Conservation (phyloP, 2,113 vertebrate species). For the Pleuronectes platessa region DNA sequence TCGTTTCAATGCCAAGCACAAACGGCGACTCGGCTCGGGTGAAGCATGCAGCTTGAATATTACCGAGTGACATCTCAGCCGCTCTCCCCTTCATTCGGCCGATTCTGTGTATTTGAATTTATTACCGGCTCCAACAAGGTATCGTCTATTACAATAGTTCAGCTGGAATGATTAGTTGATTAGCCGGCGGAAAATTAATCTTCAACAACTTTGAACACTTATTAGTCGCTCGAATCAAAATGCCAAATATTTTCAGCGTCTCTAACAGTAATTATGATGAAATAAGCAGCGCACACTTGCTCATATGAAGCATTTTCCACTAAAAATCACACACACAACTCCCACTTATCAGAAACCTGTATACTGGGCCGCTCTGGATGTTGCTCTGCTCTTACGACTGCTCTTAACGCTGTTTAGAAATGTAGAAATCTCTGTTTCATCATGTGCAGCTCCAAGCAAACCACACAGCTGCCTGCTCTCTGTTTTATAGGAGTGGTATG, state of each 20-base stretch:
- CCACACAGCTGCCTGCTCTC: background rate
- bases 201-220: background rate
- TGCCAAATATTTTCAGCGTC: slow-evolving; percentile 23
- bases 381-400: slow-evolving; percentile 6
- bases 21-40: slow-evolving; percentile 5
- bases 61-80: slow-evolving; percentile 39
- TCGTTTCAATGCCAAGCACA: slow-evolving; percentile 44
- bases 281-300: slow-evolving; percentile 8
- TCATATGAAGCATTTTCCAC: slow-evolving; percentile 1
- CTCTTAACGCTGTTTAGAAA: slow-evolving; percentile 8
- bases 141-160: background rate
- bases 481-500: background rate
- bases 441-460: background rate
- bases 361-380: background rate
- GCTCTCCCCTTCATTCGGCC: background rate
- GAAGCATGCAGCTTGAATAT: slow-evolving; percentile 16
- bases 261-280: slow-evolving; percentile 35
- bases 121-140: too few species aligned
- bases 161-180: background rate
- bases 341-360: background rate
- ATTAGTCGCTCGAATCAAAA: slow-evolving; percentile 29
- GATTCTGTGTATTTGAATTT: background rate
- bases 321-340: slow-evolving; percentile 7
- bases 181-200: slow-evolving; percentile 11
- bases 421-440: slow-evolving; percentile 1